These are phyloP conservation scores for Pandemis corylana DNA, from an alignment of 2,888 invertebrate genomes.

Conservation along the genomic window DNA sequence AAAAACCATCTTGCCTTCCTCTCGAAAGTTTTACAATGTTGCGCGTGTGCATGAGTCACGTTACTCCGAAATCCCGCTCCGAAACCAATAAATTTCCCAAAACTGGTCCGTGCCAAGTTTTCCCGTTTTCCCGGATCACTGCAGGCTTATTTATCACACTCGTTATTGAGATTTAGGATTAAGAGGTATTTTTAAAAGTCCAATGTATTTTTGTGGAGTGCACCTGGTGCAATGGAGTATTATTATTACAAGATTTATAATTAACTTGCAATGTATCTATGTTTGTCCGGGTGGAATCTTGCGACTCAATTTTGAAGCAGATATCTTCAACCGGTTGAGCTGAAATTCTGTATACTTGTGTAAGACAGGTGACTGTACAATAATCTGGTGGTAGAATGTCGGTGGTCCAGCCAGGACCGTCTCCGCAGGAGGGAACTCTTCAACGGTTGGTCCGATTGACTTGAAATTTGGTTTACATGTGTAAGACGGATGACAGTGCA, in stretches of 20 bases:
- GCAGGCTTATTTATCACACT: constrained; percentile 30
- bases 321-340: too few relatives aligned
- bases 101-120: constrained; percentile 31
- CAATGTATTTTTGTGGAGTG: constrained; percentile 32
- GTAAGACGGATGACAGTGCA: too few relatives aligned
- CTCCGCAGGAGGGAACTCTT: too few relatives aligned
- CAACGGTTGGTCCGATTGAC: too few relatives aligned
- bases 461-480: too few relatives aligned
- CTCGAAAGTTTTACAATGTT: neutral
- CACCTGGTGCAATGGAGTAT: constrained; percentile 30
- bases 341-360: too few relatives aligned
- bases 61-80: constrained; percentile 26
- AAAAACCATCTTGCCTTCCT: neutral
- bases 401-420: too few relatives aligned
- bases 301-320: too few relatives aligned
- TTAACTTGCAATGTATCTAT: too few relatives aligned
- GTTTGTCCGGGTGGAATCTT: too few relatives aligned
- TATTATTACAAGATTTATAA: neutral
- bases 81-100: constrained; percentile 34
- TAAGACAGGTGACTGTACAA: too few relatives aligned
- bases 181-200: constrained; percentile 31
- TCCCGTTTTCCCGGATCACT: constrained; percentile 36
- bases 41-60: constrained; percentile 24
- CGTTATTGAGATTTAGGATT: constrained; percentile 24
- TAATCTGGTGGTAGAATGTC: too few relatives aligned